Evolutionary conservation across 2,797 vertebrate species (phyloP), one percentile per base, ranked within the genome.

Genomic region (Numenius phaeopus): DNA sequence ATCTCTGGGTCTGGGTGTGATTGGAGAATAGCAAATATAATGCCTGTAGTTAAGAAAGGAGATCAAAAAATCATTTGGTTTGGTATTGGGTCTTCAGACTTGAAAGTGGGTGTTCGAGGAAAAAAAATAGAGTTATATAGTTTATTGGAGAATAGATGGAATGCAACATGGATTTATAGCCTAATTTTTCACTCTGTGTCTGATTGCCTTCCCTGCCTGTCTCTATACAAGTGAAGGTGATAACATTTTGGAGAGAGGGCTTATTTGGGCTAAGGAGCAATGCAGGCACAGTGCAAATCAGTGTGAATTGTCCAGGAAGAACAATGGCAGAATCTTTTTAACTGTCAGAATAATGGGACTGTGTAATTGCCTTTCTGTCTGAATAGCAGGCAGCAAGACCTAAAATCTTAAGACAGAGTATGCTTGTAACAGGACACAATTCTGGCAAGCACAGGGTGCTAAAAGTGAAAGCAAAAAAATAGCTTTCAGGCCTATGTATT

Each of bases 241-340:
- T 93, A 92, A 89, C 59, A 32, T 87, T 94, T 77, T 77, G 69
- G 82, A 86, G 78, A 94, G 87, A 81, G 92, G 52, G 64, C n/a
- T 89, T 87, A 80, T 91, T 94, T 69, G 87, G 93, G 67, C 89
- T 87, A 40, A 89, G 81, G 83, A 89, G 83, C 58, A 54, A 2
- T 40, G 77, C 59, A 46, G 61, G 62, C 79, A 23, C 15, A 1
- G 58, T 24, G 85, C 55, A 77, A 95, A 95, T 96, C 90, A 87
- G 83, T 20, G 42, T 26, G 94, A 82, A 84, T 95, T 95, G 89
- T 96, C 92, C 70, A 70, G 47, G 88, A 95, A 86, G 77, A 95
- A 87, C 84, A 89, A 72, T 27, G 75, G 39, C 55, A 89, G 83
- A 72, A 84, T 90, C 70, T 75, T 78, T 72, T 79, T 40, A 72